These are phyloP conservation scores for Eudasyphora cyanicolor DNA, from an alignment of 2,888 invertebrate species.

Conservation along the genomic window DNA sequence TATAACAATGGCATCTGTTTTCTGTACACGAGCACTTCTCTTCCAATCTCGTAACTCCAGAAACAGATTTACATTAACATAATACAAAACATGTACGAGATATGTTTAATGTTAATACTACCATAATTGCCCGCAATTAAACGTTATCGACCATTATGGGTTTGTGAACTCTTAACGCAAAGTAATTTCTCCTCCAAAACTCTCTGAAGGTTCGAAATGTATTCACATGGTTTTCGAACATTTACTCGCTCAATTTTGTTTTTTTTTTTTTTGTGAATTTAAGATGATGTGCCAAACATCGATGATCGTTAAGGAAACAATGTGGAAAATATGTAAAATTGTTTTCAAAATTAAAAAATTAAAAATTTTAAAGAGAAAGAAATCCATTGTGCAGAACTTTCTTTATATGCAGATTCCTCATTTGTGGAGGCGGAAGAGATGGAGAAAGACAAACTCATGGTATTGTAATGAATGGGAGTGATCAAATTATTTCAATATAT, in stretches of 20 bases:
- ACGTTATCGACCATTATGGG: constrained; percentile 16
- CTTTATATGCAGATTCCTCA: background rate
- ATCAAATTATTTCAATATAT: no score
- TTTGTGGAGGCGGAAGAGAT: background rate
- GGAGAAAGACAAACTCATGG: background rate
- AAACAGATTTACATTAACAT: no score
- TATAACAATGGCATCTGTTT: background rate
- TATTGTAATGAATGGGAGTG: background rate
- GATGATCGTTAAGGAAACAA: background rate
- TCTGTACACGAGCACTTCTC: background rate
- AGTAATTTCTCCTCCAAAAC: background rate
- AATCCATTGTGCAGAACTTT: constrained; percentile 13
- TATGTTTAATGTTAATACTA: background rate
- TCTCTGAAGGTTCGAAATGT: background rate
- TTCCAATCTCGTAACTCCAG: constrained; percentile 4
- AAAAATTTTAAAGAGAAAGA: background rate
- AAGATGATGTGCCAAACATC: background rate
- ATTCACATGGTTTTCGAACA: background rate
- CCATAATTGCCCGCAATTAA: constrained; percentile 1
- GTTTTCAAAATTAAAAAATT: background rate
- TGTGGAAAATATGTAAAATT: background rate
- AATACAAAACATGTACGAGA: background rate
- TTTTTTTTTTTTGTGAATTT: background rate
- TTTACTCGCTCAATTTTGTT: background rate
- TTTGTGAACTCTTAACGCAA: constrained; percentile 6